Base-by-base conservation (phyloP, 1,140 invertebrate genomes). In the Drosophila pectinifera region DNA sequence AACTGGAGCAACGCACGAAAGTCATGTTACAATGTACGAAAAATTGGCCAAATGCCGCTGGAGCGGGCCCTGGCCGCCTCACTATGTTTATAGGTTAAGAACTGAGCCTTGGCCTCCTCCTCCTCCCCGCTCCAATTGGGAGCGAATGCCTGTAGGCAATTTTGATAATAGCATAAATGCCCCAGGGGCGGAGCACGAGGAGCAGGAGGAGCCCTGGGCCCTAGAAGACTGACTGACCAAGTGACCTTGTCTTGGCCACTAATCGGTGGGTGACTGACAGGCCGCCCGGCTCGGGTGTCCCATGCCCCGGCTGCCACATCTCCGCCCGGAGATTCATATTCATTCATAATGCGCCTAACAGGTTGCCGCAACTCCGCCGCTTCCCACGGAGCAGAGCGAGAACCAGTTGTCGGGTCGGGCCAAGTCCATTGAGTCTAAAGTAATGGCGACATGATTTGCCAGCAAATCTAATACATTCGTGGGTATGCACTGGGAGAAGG, bases 1-100 rank as follows among this genome's bases (percentile, higher is more conserved):
- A 86, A 86, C 83, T 86, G 84, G 83, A 88, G 79, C 83, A 86
- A 86, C 83, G 83, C 83, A 86, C 83, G 83, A 86, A 89, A 88
- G 80, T 89, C 80, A 85, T 84, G 80, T 85, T 72, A 72, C 82
- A 62, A 82, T 83, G 79, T 73, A 75, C 63, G 75, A 79, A 84
- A 83, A 76, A 84, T 83, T 84, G 80, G 70, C 76, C 75, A 78
- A 63, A 78, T 53, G 73, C 73, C 73, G 51, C 53, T 54, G 34
- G 41, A 70, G 53, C 31, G 24, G 51, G 39, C 56, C 65, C 34
- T 8, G 42, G 36, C 54, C 34, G 45, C 45, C 36, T 82, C 63
- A 79, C 79, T 89, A 88, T 86, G 83, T 86, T 86, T 86, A 80
- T 86, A 88, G 83, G 83, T 86, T 83, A 86, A 86, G 84, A 86